Evolutionary conservation across 2,797 vertebrate species (phyloP).

Genomic region (Leptoclinus maculatus): DNA sequence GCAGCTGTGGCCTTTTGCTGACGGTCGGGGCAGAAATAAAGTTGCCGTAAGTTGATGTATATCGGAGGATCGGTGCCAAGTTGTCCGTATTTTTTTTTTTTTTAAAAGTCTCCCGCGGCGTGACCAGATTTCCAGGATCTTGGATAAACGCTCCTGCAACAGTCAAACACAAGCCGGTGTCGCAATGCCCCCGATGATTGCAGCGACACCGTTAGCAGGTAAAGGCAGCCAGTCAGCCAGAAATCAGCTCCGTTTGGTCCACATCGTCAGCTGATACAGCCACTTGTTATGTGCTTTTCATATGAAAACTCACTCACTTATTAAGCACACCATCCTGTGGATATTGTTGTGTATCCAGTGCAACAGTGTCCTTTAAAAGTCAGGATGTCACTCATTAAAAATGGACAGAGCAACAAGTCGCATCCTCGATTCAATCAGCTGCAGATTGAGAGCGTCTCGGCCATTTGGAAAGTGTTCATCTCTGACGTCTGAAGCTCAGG

Average conservation of each 20-base stretch:
- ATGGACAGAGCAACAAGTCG: background rate
- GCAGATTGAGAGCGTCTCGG: background rate
- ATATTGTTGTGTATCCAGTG: conserved; percentile 40
- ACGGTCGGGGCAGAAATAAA: background rate
- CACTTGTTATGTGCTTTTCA: conserved; percentile 37
- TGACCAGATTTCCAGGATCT: conserved; percentile 1
- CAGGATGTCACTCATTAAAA: conserved; percentile 1
- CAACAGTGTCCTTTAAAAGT: conserved; percentile 24
- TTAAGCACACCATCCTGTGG: background rate
- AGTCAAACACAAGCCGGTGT: conserved; percentile 7
- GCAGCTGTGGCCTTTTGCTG: conserved; percentile 1
- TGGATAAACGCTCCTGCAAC: background rate
- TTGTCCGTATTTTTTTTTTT: background rate
- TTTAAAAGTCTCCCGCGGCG: background rate
- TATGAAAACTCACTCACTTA: conserved; percentile 5
- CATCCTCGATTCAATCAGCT: background rate
- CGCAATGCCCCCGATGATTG: background rate
- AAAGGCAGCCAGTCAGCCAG: background rate
- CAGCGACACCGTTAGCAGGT: background rate
- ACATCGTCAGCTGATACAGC: conserved; percentile 56
- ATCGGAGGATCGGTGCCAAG: background rate
- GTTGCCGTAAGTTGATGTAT: background rate
- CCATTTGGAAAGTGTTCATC: background rate
- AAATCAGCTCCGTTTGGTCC: conserved; percentile 10
- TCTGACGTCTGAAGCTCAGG: too few species aligned